Percentiles rank a stretch among this genome's conserved stretches.
Conservation (phyloP, 2,888 invertebrate genomes). For the Conops quadrifasciatus region DNA sequence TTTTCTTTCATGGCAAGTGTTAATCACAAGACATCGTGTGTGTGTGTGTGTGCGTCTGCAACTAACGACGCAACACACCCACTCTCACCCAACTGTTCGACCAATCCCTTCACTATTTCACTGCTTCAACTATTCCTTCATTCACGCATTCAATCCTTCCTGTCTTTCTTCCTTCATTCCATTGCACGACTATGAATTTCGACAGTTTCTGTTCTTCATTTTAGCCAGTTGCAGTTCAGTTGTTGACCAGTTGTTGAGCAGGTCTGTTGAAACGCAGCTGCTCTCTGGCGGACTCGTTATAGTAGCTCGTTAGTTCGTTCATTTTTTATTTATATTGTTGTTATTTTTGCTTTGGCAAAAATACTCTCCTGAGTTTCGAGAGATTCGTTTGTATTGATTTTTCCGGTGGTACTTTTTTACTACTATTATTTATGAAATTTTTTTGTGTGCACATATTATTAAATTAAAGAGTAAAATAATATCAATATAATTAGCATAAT, state of each 20-base stretch:
- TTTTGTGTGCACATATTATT: background rate
- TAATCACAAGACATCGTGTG: too few relatives aligned
- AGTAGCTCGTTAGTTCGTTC: too few relatives aligned
- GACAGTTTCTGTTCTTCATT: conserved; percentile 19
- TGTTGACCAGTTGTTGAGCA: conserved; percentile 50
- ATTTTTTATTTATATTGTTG: conserved; percentile 8
- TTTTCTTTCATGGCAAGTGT: too few relatives aligned
- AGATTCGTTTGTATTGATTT: conserved; percentile 14
- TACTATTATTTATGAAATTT: conserved; percentile 1
- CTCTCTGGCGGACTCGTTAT: too few relatives aligned
- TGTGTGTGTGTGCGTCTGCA: conserved; percentile 2
- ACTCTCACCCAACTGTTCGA: too few relatives aligned
- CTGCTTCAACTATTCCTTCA: too few relatives aligned
- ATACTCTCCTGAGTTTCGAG: background rate
- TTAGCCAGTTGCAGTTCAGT: conserved; percentile 46
- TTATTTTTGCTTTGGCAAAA: background rate
- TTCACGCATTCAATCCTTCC: background rate
- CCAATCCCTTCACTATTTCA: too few relatives aligned
- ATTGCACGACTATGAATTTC: background rate
- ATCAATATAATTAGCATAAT: background rate
- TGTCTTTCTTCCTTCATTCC: background rate
- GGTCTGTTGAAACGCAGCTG: conserved; percentile 7
- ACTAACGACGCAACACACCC: background rate
- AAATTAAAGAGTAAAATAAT: background rate
- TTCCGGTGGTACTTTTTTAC: conserved; percentile 1